These are phyloP conservation scores for Dastarcus helophoroides DNA, from an alignment of 2,888 invertebrate genomes.

Conservation along the genomic window DNA sequence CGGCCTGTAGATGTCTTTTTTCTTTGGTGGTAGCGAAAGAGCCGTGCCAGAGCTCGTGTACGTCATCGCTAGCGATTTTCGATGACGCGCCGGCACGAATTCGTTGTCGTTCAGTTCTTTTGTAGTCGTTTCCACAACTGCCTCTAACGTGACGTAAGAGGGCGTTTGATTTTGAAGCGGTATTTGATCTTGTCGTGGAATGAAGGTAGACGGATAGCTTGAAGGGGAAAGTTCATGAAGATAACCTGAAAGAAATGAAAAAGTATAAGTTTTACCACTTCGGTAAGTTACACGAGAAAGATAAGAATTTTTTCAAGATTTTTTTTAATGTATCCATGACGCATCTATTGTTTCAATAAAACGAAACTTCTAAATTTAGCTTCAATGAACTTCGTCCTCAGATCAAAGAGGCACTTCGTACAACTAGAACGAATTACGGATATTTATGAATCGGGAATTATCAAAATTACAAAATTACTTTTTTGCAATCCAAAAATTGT, in stretches of 20 bases:
- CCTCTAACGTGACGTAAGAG: conserved; percentile 44
- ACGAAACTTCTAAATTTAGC: no score
- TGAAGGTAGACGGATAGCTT: conserved; percentile 66
- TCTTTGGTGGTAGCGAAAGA: conserved; percentile 75
- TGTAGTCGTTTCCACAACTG: conserved; percentile 42
- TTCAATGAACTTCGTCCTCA: no score
- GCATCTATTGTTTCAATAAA: no score
- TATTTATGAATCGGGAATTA: no score
- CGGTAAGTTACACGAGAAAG: no score
- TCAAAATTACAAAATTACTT: no score
- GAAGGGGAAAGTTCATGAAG: conserved; percentile 67
- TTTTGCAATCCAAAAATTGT: no score
- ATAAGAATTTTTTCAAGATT: no score
- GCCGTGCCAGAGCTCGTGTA: conserved; percentile 78
- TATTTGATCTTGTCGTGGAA: conserved; percentile 55
- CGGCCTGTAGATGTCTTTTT: conserved; percentile 83
- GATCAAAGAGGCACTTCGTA: no score
- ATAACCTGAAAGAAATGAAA: conserved; percentile 50
- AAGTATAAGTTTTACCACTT: no score
- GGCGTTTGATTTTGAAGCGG: conserved; percentile 38
- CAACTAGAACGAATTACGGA: no score
- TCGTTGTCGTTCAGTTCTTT: conserved; percentile 30
- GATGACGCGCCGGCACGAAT: conserved; percentile 36
- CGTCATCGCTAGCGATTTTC: conserved; percentile 71
- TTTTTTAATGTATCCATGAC: no score